Base-by-base conservation (phyloP, 2,888 invertebrate genomes). In the Ophion obscuratus region DNA sequence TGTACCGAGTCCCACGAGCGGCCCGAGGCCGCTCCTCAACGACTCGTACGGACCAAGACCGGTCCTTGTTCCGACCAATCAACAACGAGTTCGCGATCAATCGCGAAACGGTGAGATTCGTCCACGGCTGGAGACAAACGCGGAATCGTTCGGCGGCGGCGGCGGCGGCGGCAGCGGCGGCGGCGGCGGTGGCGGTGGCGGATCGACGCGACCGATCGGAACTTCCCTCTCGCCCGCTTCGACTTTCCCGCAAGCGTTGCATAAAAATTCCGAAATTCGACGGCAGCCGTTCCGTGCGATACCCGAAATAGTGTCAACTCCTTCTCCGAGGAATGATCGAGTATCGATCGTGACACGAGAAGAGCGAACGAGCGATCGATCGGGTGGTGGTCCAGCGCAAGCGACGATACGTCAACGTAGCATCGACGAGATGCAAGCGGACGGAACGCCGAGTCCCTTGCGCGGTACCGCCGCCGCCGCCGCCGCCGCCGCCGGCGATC, bases 1-100 rank as follows among this genome's bases (percentile, higher is more conserved):
- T 5, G 10, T 14, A 61, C 88, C 85, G 9, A 75, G 90, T 67
- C 86, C 87, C 20, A 87, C 89, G 0, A 90, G 11, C 68, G 59
- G 79, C 31, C 24, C 83, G 24, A 79, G 87, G 24, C 84, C 86
- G n/a, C 82, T 75, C 2, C 47, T 31, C 7, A 76, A 74, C 2
- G 70, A 78, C 71, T 64, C 81, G 24, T 80, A 83, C 36, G 62
- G 62, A 10, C 75, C 84, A 9, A 70, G 88, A 17, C 78, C 78
- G 27, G 76, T 76, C 0, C 64, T 84, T 9, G 83, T 79, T 67
- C 83, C 77, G 11, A 74, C 68, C 64, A 79, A 84, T 47, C 78
- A 68, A 17, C 87, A 82, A n/a, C 83, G 85, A 67, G 64, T 74
- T 27, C 68, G 74, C 53, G 74, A 85, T 74, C 81, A 74, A 31